phyloP scores from a whole-genome alignment of 2,797 vertebrate genomes.

The Pipistrellus nathusii region DNA sequence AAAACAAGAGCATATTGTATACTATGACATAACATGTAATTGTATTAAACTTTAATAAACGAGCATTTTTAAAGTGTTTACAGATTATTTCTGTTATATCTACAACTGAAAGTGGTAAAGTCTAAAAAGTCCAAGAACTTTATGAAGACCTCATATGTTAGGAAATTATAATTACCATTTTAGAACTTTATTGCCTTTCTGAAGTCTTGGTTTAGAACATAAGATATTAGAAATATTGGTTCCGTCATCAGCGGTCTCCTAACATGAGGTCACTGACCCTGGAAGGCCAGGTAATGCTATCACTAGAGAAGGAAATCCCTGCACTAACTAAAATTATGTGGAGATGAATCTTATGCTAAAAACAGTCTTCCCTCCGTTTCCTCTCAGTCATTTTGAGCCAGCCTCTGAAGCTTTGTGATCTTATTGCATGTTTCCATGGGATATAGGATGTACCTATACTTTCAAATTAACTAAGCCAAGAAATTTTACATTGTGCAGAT shows the following conservation, averaged over 20 bases:
- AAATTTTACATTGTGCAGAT: neutral
- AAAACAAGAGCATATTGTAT: constrained; percentile 56
- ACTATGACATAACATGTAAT: constrained; percentile 32
- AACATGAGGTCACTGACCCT: neutral
- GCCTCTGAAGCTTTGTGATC: neutral
- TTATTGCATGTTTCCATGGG: neutral
- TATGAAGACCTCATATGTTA: constrained; percentile 48
- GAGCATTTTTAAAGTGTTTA: constrained; percentile 59
- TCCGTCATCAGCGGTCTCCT: neutral
- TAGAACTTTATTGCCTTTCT: constrained; percentile 52
- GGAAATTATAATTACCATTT: constrained; percentile 38
- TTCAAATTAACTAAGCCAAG: neutral
- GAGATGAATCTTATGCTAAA: neutral
- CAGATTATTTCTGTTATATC: constrained; percentile 65
- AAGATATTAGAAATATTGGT: neutral
- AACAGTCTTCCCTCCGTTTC: neutral
- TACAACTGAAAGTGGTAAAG: constrained; percentile 54
- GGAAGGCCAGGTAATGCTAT: neutral
- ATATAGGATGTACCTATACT: neutral
- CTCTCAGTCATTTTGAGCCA: neutral
- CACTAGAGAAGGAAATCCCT: neutral
- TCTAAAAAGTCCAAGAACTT: constrained; percentile 67
- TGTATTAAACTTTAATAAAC: constrained; percentile 70
- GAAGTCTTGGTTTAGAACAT: constrained; percentile 59
- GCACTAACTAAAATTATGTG: neutral